Base-by-base conservation (phyloP, 2,113 vertebrate genomes). In the Rhinolophus sinicus region DNA sequence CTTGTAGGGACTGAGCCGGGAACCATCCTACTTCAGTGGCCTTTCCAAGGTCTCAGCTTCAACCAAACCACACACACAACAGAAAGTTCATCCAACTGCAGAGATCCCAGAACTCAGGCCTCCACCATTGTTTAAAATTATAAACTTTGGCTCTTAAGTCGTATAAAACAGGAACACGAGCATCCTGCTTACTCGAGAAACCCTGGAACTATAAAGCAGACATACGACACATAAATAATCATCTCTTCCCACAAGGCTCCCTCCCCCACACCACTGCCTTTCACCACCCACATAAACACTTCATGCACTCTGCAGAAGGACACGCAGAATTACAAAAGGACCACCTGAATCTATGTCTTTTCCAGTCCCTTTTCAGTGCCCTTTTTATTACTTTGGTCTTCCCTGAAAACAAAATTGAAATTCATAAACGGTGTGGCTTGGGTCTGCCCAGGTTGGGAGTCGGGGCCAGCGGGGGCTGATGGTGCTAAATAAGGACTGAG, bases 321-420 rank as follows among this genome's bases (percentile, higher is more conserved):
- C 40, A 33, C 0, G 0, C 24, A 28, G n/a, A n/a, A 35, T 1
- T 18, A 64, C 26, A 7, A 64, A 18, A 33, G 40, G 72, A 38
- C 47, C 40, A 38, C 67, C 54, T 1, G 30, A n/a, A 33, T 54
- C 73, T 44, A 0, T 6, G 6, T 2, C 2, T 72, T 65, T 60
- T 30, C 76, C 33, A 76, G n/a, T 5, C 38, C 50, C n/a, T 62
- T 54, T 62, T 62, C 26, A 82, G 26, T 40, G 19, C 1, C 30
- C 10, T 85, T 93, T 44, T 44, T 40, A 50, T 70, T 69, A 58
- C 30, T 89, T 15, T 82, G 60, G 54, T 47, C 72, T 90, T 90
- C 62, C 62, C 89, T 85, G 35, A 93, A 90, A 82, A 94, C 14
- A 86, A 73, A 92, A 75, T n/a, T 82, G n/a, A 95, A 94, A 83